phyloP scores from a whole-genome alignment of 2,888 invertebrate species.

The Neoaliturus tenellus region DNA sequence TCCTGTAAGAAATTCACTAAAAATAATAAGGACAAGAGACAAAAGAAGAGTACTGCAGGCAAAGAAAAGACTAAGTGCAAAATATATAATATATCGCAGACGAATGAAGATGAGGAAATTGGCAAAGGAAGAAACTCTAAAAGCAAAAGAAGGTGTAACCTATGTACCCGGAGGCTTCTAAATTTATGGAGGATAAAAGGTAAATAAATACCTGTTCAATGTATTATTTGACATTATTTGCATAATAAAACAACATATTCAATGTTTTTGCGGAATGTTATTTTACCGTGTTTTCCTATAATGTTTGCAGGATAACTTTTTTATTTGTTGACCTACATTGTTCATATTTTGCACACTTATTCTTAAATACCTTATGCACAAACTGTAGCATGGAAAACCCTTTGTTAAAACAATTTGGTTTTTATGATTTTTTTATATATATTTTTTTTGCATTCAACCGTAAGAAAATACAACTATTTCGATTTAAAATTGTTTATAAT shows the following conservation, averaged over 20 bases:
- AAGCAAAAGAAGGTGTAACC: not conserved
- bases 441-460: not conserved
- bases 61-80: too few relatives aligned
- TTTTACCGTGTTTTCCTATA: not conserved
- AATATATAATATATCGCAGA: not conserved
- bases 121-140: not conserved
- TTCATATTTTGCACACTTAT: not conserved
- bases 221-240: too few relatives aligned
- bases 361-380: not conserved
- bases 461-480: not conserved
- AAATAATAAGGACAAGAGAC: too few relatives aligned
- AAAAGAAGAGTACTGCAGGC: too few relatives aligned
- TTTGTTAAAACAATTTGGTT: not conserved
- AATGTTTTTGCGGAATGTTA: not conserved
- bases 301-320: constrained; percentile 3
- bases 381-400: not conserved
- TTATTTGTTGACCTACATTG: not conserved
- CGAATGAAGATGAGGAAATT: not conserved
- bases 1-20: too few relatives aligned
- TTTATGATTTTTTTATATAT: not conserved
- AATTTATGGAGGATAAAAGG: not conserved
- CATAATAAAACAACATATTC: not conserved
- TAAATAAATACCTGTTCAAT: not conserved
- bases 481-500: not conserved
- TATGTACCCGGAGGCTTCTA: not conserved